These are phyloP conservation scores for Cariama cristata DNA, from an alignment of 2,113 vertebrate genomes.

Conservation along the genomic window DNA sequence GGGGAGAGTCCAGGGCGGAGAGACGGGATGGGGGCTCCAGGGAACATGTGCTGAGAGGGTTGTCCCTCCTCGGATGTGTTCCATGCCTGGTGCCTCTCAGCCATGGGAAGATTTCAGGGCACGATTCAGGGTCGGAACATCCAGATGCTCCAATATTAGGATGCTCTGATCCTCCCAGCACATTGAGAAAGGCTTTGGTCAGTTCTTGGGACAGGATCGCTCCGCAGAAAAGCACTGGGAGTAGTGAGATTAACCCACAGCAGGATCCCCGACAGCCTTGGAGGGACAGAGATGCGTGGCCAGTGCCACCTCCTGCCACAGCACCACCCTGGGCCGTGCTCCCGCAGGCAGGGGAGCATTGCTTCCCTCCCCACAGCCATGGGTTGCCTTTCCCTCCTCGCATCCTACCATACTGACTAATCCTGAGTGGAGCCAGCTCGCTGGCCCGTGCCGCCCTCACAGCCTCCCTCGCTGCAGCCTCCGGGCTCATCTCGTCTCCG, in stretches of 20 bases:
- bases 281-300: background rate
- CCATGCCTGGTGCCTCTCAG: background rate
- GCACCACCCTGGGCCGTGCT: rapidly evolving
- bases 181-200: background rate
- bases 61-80: background rate
- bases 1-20: background rate
- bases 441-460: background rate
- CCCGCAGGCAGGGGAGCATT: rapidly evolving
- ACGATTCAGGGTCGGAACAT: background rate
- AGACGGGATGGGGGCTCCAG: background rate
- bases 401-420: background rate
- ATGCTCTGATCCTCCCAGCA: background rate
- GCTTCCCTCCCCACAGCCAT: background rate
- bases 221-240: background rate
- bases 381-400: background rate
- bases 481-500: background rate
- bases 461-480: background rate
- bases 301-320: background rate
- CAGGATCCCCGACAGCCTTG: background rate
- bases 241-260: background rate
- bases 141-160: background rate
- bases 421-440: rapidly evolving
- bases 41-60: background rate
- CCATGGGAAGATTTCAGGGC: background rate
- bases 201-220: background rate